Evolutionary conservation across 2,888 invertebrate genomes (phyloP).

Genomic region (Caenorhabditis sp.): DNA sequence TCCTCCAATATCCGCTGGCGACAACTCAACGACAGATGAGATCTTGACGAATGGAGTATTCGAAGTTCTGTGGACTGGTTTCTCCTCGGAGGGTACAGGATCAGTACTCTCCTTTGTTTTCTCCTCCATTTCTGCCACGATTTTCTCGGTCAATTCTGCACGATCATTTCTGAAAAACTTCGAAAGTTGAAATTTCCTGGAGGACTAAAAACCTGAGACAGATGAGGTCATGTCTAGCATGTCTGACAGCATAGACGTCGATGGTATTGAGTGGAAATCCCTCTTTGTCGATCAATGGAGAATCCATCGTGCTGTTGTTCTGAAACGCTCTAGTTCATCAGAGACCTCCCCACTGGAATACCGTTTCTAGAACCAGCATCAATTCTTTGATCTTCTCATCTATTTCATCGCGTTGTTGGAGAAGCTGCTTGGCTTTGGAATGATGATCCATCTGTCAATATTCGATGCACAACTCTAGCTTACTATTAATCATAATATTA

Average conservation of each 20-base stretch:
- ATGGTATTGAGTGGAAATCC: slow-evolving; percentile 93
- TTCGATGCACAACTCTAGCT: background rate
- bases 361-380: slow-evolving; percentile 63
- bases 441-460: slow-evolving; percentile 40
- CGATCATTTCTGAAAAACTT: slow-evolving; percentile 32
- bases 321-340: slow-evolving; percentile 21
- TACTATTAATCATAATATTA: background rate
- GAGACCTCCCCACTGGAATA: background rate
- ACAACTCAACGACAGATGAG: slow-evolving; percentile 64
- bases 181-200: background rate
- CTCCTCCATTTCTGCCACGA: slow-evolving; percentile 84
- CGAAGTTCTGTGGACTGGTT: slow-evolving; percentile 74
- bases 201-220: slow-evolving; percentile 86
- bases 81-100: slow-evolving; percentile 14
- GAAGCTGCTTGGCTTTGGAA: slow-evolving; percentile 72
- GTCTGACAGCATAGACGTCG: slow-evolving; percentile 93
- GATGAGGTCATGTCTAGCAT: slow-evolving; percentile 92
- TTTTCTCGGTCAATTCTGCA: slow-evolving; percentile 88
- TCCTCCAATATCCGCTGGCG: slow-evolving; percentile 73
- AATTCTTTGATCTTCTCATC: slow-evolving; percentile 71
- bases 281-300: slow-evolving; percentile 90
- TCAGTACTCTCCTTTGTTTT: slow-evolving; percentile 3
- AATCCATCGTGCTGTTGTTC: slow-evolving; percentile 87
- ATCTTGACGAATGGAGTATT: slow-evolving; percentile 74
- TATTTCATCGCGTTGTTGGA: slow-evolving; percentile 75